phyloP scores from a whole-genome alignment of 2,797 vertebrate species.

The Trematomus bernacchii region DNA sequence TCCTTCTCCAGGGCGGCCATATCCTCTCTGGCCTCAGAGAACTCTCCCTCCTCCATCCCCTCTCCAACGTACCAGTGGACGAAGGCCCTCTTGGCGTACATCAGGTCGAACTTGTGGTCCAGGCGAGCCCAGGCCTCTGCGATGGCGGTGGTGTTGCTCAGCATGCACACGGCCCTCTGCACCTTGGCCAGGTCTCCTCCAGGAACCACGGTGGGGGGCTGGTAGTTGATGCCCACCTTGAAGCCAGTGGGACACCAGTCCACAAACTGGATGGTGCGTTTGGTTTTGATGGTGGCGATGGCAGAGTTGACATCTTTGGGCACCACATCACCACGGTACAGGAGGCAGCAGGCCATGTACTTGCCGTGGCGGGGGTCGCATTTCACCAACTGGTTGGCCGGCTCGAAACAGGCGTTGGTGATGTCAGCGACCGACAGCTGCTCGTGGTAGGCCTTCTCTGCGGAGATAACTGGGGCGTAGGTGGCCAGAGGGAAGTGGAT shows the following conservation, averaged over 20 bases:
- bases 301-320: constrained; percentile 92
- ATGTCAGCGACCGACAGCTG: constrained; percentile 75
- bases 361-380: constrained; percentile 77
- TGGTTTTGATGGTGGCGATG: constrained; percentile 92
- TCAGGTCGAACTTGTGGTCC: constrained; percentile 91
- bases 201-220: constrained; percentile 88
- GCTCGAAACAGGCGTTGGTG: constrained; percentile 85
- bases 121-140: constrained; percentile 89
- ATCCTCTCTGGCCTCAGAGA: constrained; percentile 90
- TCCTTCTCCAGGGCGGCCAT: constrained; percentile 90
- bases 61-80: constrained; percentile 91
- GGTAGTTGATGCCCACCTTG: constrained; percentile 86
- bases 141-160: constrained; percentile 92
- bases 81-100: constrained; percentile 91
- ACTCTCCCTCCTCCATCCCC: constrained; percentile 92
- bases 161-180: constrained; percentile 91
- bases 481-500: constrained; percentile 73
- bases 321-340: constrained; percentile 89
- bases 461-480: constrained; percentile 84
- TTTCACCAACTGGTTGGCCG: constrained; percentile 83
- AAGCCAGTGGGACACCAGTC: constrained; percentile 81
- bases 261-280: constrained; percentile 88
- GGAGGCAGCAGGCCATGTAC: constrained; percentile 93
- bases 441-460: constrained; percentile 85
- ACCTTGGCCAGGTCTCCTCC: constrained; percentile 91